phyloP scores from a whole-genome alignment of 2,888 invertebrate genomes.

The Tigriopus californicus region DNA sequence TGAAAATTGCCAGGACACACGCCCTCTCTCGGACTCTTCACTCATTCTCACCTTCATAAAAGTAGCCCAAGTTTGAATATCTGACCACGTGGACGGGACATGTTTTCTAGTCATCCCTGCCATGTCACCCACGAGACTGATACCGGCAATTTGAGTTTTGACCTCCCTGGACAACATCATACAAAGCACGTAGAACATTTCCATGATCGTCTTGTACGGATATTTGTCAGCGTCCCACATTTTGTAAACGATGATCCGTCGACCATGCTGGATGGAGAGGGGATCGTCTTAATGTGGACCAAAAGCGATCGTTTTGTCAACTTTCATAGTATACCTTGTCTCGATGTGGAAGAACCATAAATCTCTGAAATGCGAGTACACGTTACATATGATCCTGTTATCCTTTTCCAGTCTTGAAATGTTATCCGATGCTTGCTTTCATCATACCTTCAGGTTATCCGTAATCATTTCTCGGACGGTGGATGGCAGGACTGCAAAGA shows the following conservation, averaged over 20 bases:
- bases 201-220: neutral
- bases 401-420: too few relatives aligned
- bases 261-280: neutral
- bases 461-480: too few relatives aligned
- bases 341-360: neutral
- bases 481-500: too few relatives aligned
- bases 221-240: slow-evolving; percentile 3
- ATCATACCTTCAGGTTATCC: too few relatives aligned
- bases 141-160: slow-evolving; percentile 1
- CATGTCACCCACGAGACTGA: neutral
- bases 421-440: too few relatives aligned
- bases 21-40: neutral
- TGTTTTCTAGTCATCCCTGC: neutral
- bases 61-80: neutral
- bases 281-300: too few relatives aligned
- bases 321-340: neutral
- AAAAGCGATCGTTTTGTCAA: too few relatives aligned
- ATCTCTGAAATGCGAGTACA: too few relatives aligned
- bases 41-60: neutral
- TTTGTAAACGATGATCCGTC: neutral
- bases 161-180: neutral
- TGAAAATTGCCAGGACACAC: neutral
- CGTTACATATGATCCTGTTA: too few relatives aligned
- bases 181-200: neutral
- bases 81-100: neutral